These are phyloP conservation scores for Babylonia areolata DNA, from an alignment of 1,140 invertebrate genomes.

Conservation along the genomic window DNA sequence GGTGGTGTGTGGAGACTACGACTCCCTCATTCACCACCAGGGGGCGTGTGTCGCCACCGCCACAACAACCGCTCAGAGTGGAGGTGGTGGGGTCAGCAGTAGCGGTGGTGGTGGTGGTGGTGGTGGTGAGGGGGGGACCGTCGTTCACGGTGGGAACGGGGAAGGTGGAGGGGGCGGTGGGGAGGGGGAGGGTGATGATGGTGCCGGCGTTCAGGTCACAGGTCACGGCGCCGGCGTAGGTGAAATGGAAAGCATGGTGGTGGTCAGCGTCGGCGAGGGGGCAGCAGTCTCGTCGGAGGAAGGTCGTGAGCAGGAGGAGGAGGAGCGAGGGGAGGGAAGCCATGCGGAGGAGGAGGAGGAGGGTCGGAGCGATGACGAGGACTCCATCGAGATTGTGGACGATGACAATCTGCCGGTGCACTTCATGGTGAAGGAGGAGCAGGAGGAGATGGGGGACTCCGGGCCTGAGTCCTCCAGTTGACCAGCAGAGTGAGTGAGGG, in stretches of 20 bases:
- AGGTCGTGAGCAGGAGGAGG: neutral
- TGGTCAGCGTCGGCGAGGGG: neutral
- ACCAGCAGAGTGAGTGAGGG: neutral
- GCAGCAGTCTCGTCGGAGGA: neutral
- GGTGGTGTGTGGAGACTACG: neutral
- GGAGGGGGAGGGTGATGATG: neutral
- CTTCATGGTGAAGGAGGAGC: conserved; percentile 2
- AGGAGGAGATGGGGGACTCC: neutral
- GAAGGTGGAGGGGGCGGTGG: neutral
- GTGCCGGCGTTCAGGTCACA: neutral
- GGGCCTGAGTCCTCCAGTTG: neutral
- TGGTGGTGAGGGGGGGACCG: neutral
- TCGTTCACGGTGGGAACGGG: neutral
- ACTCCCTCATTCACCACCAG: neutral
- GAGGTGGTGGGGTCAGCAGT: neutral
- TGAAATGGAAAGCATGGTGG: neutral
- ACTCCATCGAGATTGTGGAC: neutral
- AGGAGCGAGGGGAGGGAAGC: neutral
- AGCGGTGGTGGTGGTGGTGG: neutral
- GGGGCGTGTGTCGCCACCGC: neutral
- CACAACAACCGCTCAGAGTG: neutral
- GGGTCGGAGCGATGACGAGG: neutral
- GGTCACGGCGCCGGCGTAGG: neutral
- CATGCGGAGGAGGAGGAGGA: neutral
- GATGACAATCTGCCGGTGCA: conserved; percentile 14